A percentile compares a stretch with the other conserved stretches of the same genome.
phyloP scores from a whole-genome alignment of 2,113 vertebrate species.

The Corydoras maculifer region DNA sequence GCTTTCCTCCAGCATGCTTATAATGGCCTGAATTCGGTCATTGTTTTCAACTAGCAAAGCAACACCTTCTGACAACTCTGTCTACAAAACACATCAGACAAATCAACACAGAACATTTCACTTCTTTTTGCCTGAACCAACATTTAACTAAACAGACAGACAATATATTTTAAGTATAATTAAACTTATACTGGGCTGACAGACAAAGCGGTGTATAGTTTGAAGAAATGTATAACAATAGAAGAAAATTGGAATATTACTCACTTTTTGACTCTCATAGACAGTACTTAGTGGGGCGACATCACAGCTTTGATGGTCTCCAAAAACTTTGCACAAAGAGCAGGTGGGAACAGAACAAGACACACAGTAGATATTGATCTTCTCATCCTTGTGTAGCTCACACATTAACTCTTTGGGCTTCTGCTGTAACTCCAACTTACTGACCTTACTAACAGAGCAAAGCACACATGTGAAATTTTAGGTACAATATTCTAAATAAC shows the following conservation, averaged over 20 bases:
- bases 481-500: too few species aligned
- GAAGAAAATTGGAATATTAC: too few species aligned
- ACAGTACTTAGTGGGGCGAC: constrained; percentile 84
- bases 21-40: constrained; percentile 81
- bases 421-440: too few species aligned
- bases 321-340: constrained; percentile 94
- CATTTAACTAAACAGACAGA: too few species aligned
- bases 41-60: constrained; percentile 86
- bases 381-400: constrained; percentile 85
- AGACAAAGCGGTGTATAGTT: too few species aligned
- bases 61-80: constrained; percentile 84
- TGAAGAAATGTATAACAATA: too few species aligned
- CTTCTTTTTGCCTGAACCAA: too few species aligned
- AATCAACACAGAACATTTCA: not conserved
- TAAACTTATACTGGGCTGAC: too few species aligned
- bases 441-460: too few species aligned
- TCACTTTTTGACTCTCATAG: constrained; percentile 89
- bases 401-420: constrained; percentile 71
- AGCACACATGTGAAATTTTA: too few species aligned
- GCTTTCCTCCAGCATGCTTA: constrained; percentile 85
- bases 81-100: constrained; percentile 55
- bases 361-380: constrained; percentile 93
- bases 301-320: constrained; percentile 87
- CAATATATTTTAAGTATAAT: too few species aligned
- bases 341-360: constrained; percentile 88